phyloP scores from a whole-genome alignment of 2,888 invertebrate species.

The Heliconius cydno region DNA sequence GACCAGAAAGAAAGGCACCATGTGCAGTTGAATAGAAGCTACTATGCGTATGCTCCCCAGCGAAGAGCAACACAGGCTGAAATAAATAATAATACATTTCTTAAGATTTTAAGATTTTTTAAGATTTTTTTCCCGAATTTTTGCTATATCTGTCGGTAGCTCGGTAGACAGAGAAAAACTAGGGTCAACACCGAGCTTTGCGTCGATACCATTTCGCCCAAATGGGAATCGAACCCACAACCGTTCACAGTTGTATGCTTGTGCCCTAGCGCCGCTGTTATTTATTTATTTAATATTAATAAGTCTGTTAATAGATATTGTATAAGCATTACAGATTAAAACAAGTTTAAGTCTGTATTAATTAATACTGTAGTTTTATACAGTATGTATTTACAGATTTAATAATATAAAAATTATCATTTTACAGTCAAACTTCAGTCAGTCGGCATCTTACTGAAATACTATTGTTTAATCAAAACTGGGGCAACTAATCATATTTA shows the following conservation, averaged over 20 bases:
- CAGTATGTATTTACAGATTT: too few species aligned
- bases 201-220: not conserved
- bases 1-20: slow-evolving; percentile 95
- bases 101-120: too few species aligned
- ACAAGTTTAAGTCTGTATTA: too few species aligned
- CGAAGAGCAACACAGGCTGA: slow-evolving; percentile 93
- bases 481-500: not conserved
- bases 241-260: not conserved
- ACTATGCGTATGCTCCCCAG: slow-evolving; percentile 97
- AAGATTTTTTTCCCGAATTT: not conserved
- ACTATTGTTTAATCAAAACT: not conserved
- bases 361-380: too few species aligned
- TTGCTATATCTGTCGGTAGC: too few species aligned
- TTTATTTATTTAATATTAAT: too few species aligned
- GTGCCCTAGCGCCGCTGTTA: too few species aligned
- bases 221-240: not conserved
- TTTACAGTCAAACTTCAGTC: too few species aligned
- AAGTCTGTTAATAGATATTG: too few species aligned
- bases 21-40: slow-evolving; percentile 97
- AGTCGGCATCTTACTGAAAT: not conserved
- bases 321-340: too few species aligned
- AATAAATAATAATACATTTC: slow-evolving; percentile 48
- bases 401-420: too few species aligned
- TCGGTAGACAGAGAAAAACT: too few species aligned
- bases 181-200: not conserved